Conservation (phyloP, 2,797 vertebrate genomes). For the Balearica regulorum region DNA sequence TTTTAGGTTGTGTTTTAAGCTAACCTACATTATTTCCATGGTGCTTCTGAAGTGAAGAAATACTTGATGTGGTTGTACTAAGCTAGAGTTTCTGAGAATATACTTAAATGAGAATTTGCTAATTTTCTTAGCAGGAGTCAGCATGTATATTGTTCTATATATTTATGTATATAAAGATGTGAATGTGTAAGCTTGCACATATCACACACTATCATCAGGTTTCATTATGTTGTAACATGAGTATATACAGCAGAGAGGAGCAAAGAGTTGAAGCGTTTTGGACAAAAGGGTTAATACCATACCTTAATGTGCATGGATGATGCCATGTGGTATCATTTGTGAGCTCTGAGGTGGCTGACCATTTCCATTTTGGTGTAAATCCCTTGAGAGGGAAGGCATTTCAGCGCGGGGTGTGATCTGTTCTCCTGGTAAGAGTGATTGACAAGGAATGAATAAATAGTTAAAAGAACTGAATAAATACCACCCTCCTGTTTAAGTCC, state of each 20-base stretch:
- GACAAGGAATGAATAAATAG: conserved; percentile 61
- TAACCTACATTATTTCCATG: not conserved
- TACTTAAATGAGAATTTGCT: not conserved
- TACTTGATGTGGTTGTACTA: not conserved
- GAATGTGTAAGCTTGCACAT: not conserved
- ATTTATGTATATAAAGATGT: not conserved
- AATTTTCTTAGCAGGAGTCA: not conserved
- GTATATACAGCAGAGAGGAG: not conserved
- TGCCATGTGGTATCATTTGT: not conserved
- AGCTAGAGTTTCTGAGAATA: not conserved
- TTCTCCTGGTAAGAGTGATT: conserved; percentile 37
- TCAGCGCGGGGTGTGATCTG: conserved; percentile 39
- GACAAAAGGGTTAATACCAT: not conserved
- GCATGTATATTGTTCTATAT: not conserved
- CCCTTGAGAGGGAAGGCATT: conserved; percentile 43
- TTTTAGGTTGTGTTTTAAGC: not conserved
- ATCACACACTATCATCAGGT: not conserved
- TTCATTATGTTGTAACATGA: not conserved
- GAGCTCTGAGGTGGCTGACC: conserved; percentile 14
- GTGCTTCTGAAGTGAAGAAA: not conserved
- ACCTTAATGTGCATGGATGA: not conserved
- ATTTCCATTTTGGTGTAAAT: conserved; percentile 60
- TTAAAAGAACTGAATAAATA: conserved; percentile 60
- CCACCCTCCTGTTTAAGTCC: conserved; percentile 26
- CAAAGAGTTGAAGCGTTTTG: not conserved